Evolutionary conservation across 1,140 invertebrate genomes (phyloP), one percentile per base, ranked within the genome.

Genomic region (Temnothorax nylanderi): DNA sequence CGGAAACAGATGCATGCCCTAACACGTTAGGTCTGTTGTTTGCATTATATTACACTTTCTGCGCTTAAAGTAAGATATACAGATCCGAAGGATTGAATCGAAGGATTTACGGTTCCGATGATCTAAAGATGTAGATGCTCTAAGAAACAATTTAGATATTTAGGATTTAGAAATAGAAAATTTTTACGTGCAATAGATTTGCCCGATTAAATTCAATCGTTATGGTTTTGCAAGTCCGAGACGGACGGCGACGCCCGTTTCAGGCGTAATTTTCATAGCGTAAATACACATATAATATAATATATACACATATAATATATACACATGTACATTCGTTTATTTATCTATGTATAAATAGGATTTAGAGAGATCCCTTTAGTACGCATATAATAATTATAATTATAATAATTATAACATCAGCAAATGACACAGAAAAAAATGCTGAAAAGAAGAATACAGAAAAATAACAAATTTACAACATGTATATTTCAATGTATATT

Each of bases 21-120:
- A 49, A 69, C 41, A 47, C 11, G n/a, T 47, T 47, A 8, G 60
- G 11, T 49, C 65, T 69, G 21, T 69, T 69, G 21, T 47, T 21
- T 69, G 65, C 21, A 49, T 16, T 69, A 49, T 44, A 6, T 69
- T 69, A 69, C 65, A 69, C 65, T 69, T 47, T 69, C 41, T 69
- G 41, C 41, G 11, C 18, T 26, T 69, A 32, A 26, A 49, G 32
- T 49, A 11, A 26, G 26, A 69, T 41, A 69, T 32, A 26, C 11
- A 26, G 21, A 69, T 11, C 21, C 21, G 26, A 26, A 26, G 26
- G 26, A 26, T 26, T 26, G 26, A 26, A 26, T 26, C 26, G 26
- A 47, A 47, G 41, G 16, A 37, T 64, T 64, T 6, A 0, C 8
- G 34, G 21, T 49, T 47, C 10, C 6, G 21, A 26, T 26, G 18